These are phyloP conservation scores for Muntiacus reevesi DNA, from an alignment of 2,113 vertebrate species.

Conservation along the genomic window DNA sequence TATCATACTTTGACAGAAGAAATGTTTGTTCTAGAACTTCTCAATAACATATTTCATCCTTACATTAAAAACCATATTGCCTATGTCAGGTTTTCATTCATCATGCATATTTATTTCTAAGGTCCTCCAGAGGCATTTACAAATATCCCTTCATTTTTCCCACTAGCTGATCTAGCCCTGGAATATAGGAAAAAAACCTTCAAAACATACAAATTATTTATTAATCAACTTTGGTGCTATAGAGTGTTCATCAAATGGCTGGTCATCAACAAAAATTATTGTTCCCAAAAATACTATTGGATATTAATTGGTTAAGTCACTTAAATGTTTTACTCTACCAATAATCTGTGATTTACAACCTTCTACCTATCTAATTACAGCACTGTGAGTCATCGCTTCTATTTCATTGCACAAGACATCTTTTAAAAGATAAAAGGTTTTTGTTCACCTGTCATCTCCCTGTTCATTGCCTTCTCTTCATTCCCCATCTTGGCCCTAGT, in stretches of 20 bases:
- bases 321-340: background rate
- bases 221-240: background rate
- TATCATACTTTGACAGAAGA: background rate
- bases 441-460: constrained; percentile 55
- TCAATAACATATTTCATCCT: background rate
- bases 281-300: constrained; percentile 21
- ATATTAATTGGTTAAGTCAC: constrained; percentile 23
- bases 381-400: constrained; percentile 30
- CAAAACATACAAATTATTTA: background rate
- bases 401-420: constrained; percentile 9
- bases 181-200: background rate
- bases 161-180: background rate
- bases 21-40: constrained; percentile 9
- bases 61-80: background rate
- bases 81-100: background rate
- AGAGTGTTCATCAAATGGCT: background rate
- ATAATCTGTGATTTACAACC: background rate
- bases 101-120: background rate
- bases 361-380: constrained; percentile 31
- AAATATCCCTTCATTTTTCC: background rate
- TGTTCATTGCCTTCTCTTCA: background rate
- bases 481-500: constrained; percentile 10
- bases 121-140: background rate
- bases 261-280: background rate
- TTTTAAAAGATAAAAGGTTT: constrained; percentile 42